Conservation (phyloP, 35 echinoderm and acorn worm species). For the Apostichopus parvimensis region DNA sequence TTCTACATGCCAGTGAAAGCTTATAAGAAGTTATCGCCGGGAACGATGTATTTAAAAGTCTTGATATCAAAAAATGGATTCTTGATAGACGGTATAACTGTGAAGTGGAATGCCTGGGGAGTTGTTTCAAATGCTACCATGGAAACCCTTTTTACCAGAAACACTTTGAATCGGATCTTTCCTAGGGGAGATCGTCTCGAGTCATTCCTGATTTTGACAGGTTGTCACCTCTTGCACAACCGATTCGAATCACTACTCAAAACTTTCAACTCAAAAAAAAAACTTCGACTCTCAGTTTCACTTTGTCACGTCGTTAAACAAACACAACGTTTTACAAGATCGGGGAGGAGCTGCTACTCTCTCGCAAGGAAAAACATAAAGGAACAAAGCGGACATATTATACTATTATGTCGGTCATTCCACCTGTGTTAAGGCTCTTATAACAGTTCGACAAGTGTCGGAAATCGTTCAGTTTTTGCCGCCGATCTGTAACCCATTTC, state of each 20-base stretch:
- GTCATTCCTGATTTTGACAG: conserved; percentile 37
- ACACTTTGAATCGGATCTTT: conserved; percentile 34
- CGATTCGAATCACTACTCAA: conserved; percentile 11
- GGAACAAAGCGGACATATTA: conserved; percentile 18
- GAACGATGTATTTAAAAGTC: no score
- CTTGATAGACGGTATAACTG: no score
- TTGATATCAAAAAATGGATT: no score
- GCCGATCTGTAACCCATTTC: conserved; percentile 50
- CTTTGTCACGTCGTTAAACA: conserved; percentile 31
- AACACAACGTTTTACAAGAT: conserved; percentile 19
- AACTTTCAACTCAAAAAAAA: not conserved
- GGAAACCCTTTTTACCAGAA: conserved; percentile 26
- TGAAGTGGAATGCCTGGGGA: not conserved
- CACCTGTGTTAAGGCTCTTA: conserved; percentile 20
- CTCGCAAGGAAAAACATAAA: not conserved
- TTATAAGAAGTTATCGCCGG: no score
- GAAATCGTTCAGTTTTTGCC: conserved; percentile 23
- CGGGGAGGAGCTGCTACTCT: not conserved
- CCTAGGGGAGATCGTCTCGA: conserved; percentile 30
- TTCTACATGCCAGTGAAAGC: no score
- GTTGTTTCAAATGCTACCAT: conserved; percentile 41
- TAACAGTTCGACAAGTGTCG: conserved; percentile 34
- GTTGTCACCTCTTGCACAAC: conserved; percentile 53
- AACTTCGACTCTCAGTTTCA: conserved; percentile 38
- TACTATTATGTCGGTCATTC: conserved; percentile 39